Conservation (phyloP, 1,140 invertebrate species). For the Tetranychus cinnabarinus region DNA sequence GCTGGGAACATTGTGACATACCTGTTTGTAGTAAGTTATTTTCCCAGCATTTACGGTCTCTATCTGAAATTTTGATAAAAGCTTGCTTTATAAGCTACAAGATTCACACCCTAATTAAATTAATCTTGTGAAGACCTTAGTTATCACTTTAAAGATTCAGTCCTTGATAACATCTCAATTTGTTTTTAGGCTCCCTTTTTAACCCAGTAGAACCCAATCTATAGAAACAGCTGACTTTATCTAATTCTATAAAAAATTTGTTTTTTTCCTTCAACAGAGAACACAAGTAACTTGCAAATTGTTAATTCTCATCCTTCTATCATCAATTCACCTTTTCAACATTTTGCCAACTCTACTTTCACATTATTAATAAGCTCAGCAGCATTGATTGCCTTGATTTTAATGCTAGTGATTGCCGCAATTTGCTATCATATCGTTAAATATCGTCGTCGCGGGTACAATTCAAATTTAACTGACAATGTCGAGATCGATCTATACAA, state of each 20-base stretch:
- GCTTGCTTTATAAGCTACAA: neutral
- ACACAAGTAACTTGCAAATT: neutral
- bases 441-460: conserved; percentile 34
- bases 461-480: conserved; percentile 30
- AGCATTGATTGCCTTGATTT: conserved; percentile 5
- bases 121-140: too few species aligned
- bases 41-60: neutral
- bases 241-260: neutral
- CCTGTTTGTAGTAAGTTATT: conserved; percentile 40
- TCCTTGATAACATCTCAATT: too few species aligned
- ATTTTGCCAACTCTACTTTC: conserved; percentile 45
- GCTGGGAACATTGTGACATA: conserved; percentile 82
- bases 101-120: too few species aligned
- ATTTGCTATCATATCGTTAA: conserved; percentile 42
- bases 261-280: neutral
- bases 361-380: conserved; percentile 37
- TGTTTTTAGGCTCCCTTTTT: too few species aligned
- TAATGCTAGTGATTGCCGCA: conserved; percentile 35
- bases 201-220: too few species aligned
- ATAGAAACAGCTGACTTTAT: too few species aligned
- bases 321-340: conserved; percentile 11
- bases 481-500: conserved; percentile 67
- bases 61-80: neutral
- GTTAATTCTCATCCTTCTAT: conserved; percentile 4
- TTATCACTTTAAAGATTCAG: too few species aligned